Evolutionary conservation across 2,888 invertebrate genomes (phyloP), one percentile per base, ranked within the genome.

Genomic region (Dolichomitus sp.): DNA sequence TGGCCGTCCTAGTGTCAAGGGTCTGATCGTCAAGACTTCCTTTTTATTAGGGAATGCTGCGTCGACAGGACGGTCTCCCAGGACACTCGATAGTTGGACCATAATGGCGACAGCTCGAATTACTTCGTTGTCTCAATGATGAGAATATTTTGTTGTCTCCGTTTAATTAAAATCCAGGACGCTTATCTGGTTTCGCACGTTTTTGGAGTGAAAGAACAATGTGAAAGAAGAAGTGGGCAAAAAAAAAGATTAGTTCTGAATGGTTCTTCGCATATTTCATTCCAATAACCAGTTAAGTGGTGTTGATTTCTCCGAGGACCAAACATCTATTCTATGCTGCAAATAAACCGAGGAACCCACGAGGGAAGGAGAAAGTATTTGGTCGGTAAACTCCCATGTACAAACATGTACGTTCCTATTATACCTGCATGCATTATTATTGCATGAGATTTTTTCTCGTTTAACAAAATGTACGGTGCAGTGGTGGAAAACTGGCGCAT

Each of bases 251-350:
- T 54, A 45, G 40, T 11, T 17, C 33, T 40, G 48, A 65, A 54
- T 80, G 19, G 57, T 19, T 42, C 50, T 27, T 14, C 54, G 45
- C 65, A 27, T 19, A 59, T 52, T 57, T 63, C 27, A 70, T 65
- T 72, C n/a, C 27, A 57, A 65, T 61, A 19, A 61, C 42, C 52
- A 48, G 42, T 30, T 65, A 48, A 37, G 59, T 37, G 19, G 23
- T 50, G 65, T 30, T 78, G 84, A 84, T 86, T 88, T 86, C 83
- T 87, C 82, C 61, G 48, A 78, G 82, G 84, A 80, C 79, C 70
- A 66, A 70, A 33, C 78, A 83, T 80, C 70, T 79, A 70, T 85
- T 83, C 81, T 68, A 6, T 4, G 68, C 52, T 75, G 74, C 83
- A 86, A 87, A 88, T 76, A 84, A 83, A 81, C 68, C 48, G 7